Evolutionary conservation across 2,797 vertebrate genomes (phyloP), one percentile per base, ranked within the genome.

Genomic region (Spheniscus humboldti): DNA sequence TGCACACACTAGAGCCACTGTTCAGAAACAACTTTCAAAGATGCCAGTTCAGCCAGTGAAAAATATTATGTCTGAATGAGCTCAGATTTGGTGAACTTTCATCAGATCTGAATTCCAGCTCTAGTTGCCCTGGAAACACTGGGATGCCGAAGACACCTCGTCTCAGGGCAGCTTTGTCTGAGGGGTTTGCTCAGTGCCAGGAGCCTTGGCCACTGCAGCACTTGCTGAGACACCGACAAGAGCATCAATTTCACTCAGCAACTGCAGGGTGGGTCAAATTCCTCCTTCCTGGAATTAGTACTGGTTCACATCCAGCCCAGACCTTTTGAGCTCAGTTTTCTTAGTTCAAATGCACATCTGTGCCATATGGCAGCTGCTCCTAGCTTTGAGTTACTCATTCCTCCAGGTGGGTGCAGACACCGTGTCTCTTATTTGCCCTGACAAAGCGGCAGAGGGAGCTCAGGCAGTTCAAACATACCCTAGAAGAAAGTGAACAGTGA

Each of bases 11-110:
- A 4, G 23, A 78, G 20, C 75, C 76, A 57, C 72, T 96, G 91
- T 94, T 88, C 62, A 60, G 91, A 74, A 91, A 68, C 68, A 75
- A 35, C 85, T 92, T 82, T 55, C 69, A 81, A 59, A 90, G 64
- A 78, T 52, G 37, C 47, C 79, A 28, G 67, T 72, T 92, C 85
- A 81, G 50, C n/a, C 0, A 18, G 60, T 37, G 75, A 91, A 90
- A 92, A 96, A 91, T 69, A 88, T 71, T 74, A 68, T 86, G 79
- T 84, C 75, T 92, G 85, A 94, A 95, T 75, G 45, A 90, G 37
- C 68, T 83, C 0, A 0, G 50, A 68, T 94, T 91, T 78, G 19
- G 85, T 94, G 95, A 92, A 94, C 81, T 92, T 90, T 57, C 78
- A 53, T 76, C 67, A 71, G 55, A 45, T 78, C 33, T 79, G 52